Evolutionary conservation across 2,797 vertebrate genomes (phyloP).

Genomic region (Tokudaia muenninki): DNA sequence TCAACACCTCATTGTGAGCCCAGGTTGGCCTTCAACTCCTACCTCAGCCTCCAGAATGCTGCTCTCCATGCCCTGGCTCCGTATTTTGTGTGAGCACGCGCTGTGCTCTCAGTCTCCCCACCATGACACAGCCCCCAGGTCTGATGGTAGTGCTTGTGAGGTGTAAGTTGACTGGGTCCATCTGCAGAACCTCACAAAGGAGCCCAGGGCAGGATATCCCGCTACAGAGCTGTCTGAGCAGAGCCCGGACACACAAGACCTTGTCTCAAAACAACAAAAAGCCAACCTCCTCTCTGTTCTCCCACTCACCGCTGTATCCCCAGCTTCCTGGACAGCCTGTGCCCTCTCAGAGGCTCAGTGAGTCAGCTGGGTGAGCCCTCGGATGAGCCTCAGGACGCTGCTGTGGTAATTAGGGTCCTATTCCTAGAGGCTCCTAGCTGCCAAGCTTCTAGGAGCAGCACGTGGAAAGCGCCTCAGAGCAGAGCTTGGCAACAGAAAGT

Average conservation of each 20-base stretch:
- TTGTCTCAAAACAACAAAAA: background rate
- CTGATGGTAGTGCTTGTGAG: background rate
- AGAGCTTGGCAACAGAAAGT: slow-evolving; percentile 10
- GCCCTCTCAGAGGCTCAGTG: background rate
- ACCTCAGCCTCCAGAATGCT: too few relatives aligned
- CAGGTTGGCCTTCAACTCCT: background rate
- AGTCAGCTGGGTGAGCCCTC: background rate
- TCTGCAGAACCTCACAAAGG: background rate
- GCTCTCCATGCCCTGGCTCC: background rate
- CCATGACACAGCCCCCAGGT: background rate
- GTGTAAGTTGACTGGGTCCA: background rate
- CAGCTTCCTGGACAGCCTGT: background rate
- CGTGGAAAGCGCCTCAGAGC: background rate
- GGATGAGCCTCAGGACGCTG: slow-evolving; percentile 14
- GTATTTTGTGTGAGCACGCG: background rate
- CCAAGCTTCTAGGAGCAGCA: slow-evolving; percentile 56
- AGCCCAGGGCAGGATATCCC: background rate
- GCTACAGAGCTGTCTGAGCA: background rate
- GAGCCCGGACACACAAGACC: background rate
- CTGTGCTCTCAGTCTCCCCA: background rate
- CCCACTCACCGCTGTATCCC: background rate
- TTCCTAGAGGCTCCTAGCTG: slow-evolving; percentile 61
- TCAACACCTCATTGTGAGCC: background rate
- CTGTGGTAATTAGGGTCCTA: slow-evolving; percentile 41
- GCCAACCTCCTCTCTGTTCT: background rate